Conservation (phyloP, 2,888 invertebrate species). For the Idaea aversata region DNA sequence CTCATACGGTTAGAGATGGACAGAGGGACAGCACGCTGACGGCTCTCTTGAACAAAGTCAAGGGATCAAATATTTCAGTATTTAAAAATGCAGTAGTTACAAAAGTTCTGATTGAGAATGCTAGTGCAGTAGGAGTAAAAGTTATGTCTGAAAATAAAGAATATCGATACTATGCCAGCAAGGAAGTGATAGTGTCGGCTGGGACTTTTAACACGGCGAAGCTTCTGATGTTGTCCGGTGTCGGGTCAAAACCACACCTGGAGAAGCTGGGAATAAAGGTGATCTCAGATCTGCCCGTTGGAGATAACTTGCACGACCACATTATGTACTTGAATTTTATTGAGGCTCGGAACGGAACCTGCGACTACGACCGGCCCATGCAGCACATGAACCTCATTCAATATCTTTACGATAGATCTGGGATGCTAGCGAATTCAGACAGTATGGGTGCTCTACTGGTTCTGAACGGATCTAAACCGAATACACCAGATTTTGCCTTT, state of each 20-base stretch:
- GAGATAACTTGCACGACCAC: slow-evolving; percentile 63
- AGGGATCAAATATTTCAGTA: slow-evolving; percentile 45
- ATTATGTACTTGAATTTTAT: slow-evolving; percentile 55
- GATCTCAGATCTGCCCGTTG: slow-evolving; percentile 55
- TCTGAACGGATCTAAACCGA: slow-evolving; percentile 29
- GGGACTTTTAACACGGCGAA: slow-evolving; percentile 66
- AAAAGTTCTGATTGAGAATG: slow-evolving; percentile 49
- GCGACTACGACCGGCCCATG: slow-evolving; percentile 30
- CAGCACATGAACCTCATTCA: slow-evolving; percentile 47
- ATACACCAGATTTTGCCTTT: slow-evolving; percentile 58
- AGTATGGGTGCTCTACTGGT: slow-evolving; percentile 55
- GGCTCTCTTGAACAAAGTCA: slow-evolving; percentile 48
- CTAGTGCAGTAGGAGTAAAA: slow-evolving; percentile 47
- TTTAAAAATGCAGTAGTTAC: slow-evolving; percentile 50
- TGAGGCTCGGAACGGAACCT: slow-evolving; percentile 54
- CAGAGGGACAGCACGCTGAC: slow-evolving; percentile 55
- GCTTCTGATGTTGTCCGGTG: slow-evolving; percentile 58
- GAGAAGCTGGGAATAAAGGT: slow-evolving; percentile 42
- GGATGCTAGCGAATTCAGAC: slow-evolving; percentile 44
- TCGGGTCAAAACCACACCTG: slow-evolving; percentile 55
- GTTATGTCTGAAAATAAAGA: slow-evolving; percentile 35
- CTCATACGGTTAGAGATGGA: slow-evolving; percentile 57
- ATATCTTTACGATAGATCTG: slow-evolving; percentile 55
- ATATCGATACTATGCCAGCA: slow-evolving; percentile 42
- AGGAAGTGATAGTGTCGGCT: slow-evolving; percentile 59